These are phyloP conservation scores for Ectemnius cavifrons DNA, from an alignment of 2,888 invertebrate species.

Conservation along the genomic window DNA sequence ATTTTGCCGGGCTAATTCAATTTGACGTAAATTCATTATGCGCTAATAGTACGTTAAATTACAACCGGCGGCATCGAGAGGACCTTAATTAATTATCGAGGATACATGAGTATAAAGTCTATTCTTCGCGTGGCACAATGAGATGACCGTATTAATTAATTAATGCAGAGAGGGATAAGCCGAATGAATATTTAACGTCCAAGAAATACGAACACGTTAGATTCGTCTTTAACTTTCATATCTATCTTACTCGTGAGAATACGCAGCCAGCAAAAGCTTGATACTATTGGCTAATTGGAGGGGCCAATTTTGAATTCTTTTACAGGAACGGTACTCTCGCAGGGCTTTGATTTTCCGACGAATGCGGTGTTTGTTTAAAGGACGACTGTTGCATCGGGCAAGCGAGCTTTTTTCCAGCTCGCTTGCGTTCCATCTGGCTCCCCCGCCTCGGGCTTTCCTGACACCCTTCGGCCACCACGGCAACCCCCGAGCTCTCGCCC, in stretches of 20 bases:
- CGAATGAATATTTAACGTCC: too few relatives aligned
- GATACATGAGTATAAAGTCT: not conserved
- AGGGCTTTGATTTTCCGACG: constrained; percentile 32
- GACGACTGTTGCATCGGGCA: constrained; percentile 51
- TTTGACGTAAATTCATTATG: not conserved
- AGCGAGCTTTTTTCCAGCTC: constrained; percentile 26
- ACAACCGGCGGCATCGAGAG: not conserved
- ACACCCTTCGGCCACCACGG: constrained; percentile 1
- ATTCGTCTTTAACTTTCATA: too few relatives aligned
- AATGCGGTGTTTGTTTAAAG: constrained; percentile 58
- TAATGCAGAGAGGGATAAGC: not conserved
- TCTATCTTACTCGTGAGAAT: too few relatives aligned
- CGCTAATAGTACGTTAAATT: not conserved
- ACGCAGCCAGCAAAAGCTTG: too few relatives aligned
- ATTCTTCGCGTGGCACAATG: not conserved
- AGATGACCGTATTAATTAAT: not conserved
- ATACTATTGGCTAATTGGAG: too few relatives aligned
- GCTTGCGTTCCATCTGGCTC: constrained; percentile 21
- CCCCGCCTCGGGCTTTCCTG: constrained; percentile 14
- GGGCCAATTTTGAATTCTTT: constrained; percentile 20
- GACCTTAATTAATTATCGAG: not conserved
- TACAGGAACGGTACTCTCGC: not conserved
- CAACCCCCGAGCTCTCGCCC: not conserved
- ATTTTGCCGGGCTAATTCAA: not conserved
- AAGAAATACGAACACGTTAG: too few relatives aligned